A percentile compares a stretch with the other conserved stretches of the same genome.
phyloP scores from a whole-genome alignment of 2,113 vertebrate species.

The Serinus canaria region DNA sequence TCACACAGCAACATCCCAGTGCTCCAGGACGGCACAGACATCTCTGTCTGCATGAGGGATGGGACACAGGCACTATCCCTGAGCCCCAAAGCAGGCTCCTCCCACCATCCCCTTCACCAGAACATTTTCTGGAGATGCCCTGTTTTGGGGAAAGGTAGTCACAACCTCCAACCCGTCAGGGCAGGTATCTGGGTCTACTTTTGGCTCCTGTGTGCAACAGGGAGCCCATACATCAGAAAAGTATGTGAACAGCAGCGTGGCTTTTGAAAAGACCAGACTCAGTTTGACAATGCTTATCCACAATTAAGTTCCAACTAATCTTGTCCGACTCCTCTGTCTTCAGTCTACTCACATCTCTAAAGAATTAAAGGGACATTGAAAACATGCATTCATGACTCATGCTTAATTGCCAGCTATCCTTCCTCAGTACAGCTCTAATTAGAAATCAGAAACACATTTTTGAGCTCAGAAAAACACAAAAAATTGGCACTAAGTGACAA shows the following conservation, averaged over 20 bases:
- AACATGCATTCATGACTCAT: not conserved
- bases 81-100: not conserved
- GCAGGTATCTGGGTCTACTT: accelerated
- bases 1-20: not conserved
- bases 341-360: not conserved
- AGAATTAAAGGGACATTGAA: slow-evolving; percentile 33
- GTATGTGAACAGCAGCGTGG: not conserved
- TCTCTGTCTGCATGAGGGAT: not conserved
- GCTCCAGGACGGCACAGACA: not conserved
- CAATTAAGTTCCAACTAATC: slow-evolving; percentile 2
- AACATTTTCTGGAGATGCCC: not conserved
- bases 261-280: not conserved
- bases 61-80: not conserved
- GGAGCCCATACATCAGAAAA: not conserved
- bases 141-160: accelerated
- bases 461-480: not conserved
- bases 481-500: not conserved
- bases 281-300: not conserved
- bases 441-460: slow-evolving; percentile 26
- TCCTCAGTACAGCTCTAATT: slow-evolving; percentile 10
- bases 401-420: slow-evolving; percentile 17
- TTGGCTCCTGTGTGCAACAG: not conserved
- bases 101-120: not conserved
- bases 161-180: not conserved
- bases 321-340: not conserved